Conservation (phyloP, 1,140 invertebrate genomes). For the Frieseomelitta varia region DNA sequence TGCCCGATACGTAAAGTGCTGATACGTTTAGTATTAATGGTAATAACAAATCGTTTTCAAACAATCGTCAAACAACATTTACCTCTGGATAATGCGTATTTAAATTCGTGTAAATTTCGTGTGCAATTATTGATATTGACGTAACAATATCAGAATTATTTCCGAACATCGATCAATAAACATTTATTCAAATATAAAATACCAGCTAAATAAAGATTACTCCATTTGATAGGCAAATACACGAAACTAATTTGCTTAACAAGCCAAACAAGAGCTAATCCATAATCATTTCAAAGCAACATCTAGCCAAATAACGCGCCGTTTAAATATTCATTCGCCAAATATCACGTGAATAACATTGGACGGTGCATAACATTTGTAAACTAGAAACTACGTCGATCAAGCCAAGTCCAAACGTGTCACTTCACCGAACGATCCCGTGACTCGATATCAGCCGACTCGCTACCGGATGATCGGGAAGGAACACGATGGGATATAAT, state of each 20-base stretch:
- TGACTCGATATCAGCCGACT: background rate
- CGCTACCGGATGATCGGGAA: constrained; percentile 2
- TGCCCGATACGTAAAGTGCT: too few species aligned
- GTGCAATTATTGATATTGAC: background rate
- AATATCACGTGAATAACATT: background rate
- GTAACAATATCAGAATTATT: background rate
- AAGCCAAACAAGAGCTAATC: background rate
- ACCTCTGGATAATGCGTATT: background rate
- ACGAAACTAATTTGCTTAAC: background rate
- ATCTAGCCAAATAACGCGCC: background rate
- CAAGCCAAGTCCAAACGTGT: background rate
- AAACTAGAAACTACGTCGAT: too few species aligned
- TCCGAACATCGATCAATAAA: background rate
- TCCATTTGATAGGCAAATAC: background rate
- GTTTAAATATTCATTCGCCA: background rate
- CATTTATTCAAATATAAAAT: background rate
- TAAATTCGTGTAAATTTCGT: background rate
- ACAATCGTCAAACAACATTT: too few species aligned
- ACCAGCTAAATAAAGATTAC: background rate
- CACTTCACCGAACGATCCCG: background rate
- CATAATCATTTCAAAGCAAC: background rate
- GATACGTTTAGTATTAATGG: too few species aligned
- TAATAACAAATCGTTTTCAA: too few species aligned
- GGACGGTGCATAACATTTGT: too few species aligned
- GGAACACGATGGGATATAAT: constrained; percentile 1